Conservation (phyloP, 2,113 vertebrate species). For the Nyctibius bracteatus region DNA sequence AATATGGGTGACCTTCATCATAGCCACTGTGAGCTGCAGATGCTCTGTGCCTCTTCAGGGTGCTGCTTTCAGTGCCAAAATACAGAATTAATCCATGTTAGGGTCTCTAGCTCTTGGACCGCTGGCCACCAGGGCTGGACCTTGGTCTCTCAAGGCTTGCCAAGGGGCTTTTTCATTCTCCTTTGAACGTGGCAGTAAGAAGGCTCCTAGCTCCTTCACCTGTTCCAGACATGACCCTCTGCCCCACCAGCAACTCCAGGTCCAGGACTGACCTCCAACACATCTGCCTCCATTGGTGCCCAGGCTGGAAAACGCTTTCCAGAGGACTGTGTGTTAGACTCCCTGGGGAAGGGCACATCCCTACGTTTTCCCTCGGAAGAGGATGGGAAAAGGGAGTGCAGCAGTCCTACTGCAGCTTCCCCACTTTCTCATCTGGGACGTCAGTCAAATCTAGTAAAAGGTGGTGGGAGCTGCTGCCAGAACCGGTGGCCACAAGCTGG, state of each 20-base stretch:
- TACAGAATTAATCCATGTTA: not conserved
- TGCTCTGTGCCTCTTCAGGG: not conserved
- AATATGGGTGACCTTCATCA: not conserved
- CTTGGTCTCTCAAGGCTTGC: not conserved
- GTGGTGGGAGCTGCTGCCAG: not conserved
- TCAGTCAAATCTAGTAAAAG: not conserved
- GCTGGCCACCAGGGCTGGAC: no score
- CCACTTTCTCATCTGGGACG: not conserved
- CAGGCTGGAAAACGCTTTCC: not conserved
- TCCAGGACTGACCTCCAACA: not conserved
- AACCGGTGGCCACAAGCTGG: not conserved
- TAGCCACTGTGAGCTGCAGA: not conserved
- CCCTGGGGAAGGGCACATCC: not conserved
- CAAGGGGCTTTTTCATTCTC: not conserved
- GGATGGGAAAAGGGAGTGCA: not conserved
- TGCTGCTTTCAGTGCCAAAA: not conserved
- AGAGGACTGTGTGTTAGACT: not conserved
- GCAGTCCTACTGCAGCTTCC: not conserved
- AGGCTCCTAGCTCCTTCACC: not conserved
- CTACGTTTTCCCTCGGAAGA: not conserved
- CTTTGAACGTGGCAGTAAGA: not conserved
- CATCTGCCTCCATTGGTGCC: not conserved
- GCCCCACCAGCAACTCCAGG: not conserved
- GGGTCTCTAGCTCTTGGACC: not conserved
- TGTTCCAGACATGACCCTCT: not conserved